phyloP scores from a whole-genome alignment of 1,140 invertebrate genomes.

The Meloidogyne hapla region DNA sequence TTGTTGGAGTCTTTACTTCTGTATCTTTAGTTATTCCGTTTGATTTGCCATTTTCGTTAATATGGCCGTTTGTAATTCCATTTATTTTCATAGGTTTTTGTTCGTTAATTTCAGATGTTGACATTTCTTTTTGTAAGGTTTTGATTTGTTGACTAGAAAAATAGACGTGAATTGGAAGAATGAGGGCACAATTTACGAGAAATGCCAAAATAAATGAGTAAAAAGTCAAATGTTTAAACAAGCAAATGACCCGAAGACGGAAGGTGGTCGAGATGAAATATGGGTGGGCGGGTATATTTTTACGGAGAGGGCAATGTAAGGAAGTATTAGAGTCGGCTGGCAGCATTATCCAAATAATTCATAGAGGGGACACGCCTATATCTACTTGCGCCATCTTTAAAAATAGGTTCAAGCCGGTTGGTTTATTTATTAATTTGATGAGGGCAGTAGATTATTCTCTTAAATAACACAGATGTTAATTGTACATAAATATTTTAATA shows the following conservation, averaged over 20 bases:
- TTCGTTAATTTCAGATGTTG: not conserved
- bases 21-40: not conserved
- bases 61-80: not conserved
- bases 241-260: not conserved
- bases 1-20: not conserved
- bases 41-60: not conserved
- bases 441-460: not conserved
- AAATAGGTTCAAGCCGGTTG: not conserved
- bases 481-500: too few relatives aligned
- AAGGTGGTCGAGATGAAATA: slow-evolving; percentile 1
- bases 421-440: not conserved
- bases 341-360: not conserved
- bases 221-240: not conserved
- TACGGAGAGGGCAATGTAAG: not conserved
- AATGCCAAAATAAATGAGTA: not conserved
- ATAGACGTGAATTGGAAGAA: not conserved
- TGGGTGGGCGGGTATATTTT: not conserved
- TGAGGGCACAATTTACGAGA: not conserved
- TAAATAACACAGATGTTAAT: too few relatives aligned
- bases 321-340: not conserved
- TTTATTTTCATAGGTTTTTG: not conserved
- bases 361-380: not conserved
- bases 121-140: not conserved
- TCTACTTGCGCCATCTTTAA: not conserved
- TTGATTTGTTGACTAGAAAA: not conserved